These are phyloP conservation scores for Lemur catta DNA, from an alignment of 2,797 vertebrate genomes.

Conservation along the genomic window DNA sequence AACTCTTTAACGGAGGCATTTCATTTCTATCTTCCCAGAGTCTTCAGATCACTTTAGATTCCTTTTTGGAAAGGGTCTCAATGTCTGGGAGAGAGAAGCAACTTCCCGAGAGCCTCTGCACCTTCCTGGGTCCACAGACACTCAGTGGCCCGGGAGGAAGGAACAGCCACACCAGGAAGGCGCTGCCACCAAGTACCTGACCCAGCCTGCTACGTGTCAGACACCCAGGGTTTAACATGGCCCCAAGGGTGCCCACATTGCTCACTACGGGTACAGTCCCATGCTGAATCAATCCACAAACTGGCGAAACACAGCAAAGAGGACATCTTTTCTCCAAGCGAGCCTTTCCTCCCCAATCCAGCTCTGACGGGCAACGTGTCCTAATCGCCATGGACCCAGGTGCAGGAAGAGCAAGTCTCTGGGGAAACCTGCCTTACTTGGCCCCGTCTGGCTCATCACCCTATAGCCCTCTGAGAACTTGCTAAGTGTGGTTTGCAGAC, in stretches of 20 bases:
- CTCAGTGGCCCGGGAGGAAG: accelerated
- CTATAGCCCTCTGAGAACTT: accelerated
- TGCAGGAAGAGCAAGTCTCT: background rate
- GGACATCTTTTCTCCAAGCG: background rate
- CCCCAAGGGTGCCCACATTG: accelerated
- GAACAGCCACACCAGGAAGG: accelerated
- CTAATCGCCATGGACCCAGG: background rate
- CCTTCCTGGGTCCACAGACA: accelerated
- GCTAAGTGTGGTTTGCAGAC: accelerated
- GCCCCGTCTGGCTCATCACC: background rate
- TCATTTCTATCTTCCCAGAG: background rate
- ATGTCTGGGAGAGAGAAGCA: background rate
- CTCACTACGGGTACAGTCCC: accelerated
- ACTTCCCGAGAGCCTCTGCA: accelerated
- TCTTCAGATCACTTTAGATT: accelerated
- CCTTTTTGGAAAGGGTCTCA: background rate
- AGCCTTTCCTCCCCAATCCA: background rate
- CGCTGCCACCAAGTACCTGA: accelerated
- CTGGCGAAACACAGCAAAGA: background rate
- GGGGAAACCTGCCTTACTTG: too few species aligned
- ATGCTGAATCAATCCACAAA: background rate
- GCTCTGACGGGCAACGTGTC: accelerated
- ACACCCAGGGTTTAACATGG: background rate
- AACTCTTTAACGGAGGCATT: background rate
- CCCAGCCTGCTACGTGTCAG: too few species aligned